Conservation (phyloP, 2,113 vertebrate genomes). For the Python bivittatus region DNA sequence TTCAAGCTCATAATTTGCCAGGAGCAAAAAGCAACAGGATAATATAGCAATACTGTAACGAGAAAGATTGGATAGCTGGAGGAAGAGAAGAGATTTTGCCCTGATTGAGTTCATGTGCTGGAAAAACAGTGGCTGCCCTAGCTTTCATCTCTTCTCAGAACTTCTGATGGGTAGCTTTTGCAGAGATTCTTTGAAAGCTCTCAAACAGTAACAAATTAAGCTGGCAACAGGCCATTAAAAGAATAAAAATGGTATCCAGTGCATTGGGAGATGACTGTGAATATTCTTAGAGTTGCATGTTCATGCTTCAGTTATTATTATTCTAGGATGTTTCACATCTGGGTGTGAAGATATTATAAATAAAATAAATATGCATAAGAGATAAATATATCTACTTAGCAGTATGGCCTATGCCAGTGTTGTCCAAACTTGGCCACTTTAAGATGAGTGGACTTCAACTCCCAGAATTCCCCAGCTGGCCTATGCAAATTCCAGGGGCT, state of each 20-base stretch:
- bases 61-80: too few relatives aligned
- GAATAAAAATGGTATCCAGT: neutral
- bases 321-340: neutral
- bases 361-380: neutral
- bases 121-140: neutral
- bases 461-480: too few relatives aligned
- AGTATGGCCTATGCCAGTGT: neutral
- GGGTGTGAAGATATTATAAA: neutral
- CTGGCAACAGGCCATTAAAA: neutral
- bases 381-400: neutral
- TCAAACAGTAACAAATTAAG: neutral
- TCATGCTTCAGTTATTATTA: neutral
- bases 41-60: neutral
- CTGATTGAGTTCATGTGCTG: neutral
- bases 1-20: neutral
- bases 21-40: neutral
- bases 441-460: too few relatives aligned
- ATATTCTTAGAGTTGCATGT: neutral
- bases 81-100: neutral
- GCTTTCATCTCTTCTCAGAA: neutral
- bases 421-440: too few relatives aligned
- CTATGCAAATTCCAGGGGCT: neutral
- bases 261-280: neutral
- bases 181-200: neutral
- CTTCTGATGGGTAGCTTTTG: too few relatives aligned